These are phyloP conservation scores for Callipepla californica DNA, from an alignment of 2,113 vertebrate genomes.

Conservation along the genomic window DNA sequence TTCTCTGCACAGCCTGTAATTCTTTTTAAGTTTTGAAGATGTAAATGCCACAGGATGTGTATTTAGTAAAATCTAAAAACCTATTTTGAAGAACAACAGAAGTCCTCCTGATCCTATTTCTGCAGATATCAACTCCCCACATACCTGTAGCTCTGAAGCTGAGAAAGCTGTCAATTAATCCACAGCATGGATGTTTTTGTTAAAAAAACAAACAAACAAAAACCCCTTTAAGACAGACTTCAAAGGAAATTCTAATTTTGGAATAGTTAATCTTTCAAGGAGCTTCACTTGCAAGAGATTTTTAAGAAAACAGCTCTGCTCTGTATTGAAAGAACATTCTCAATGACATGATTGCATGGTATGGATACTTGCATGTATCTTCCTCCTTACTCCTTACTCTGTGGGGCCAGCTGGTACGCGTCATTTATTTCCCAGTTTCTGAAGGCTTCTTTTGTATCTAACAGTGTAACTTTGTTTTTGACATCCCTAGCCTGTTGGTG, in stretches of 20 bases:
- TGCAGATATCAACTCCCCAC: background rate
- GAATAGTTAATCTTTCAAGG: background rate
- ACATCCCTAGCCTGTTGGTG: background rate
- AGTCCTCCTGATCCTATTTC: background rate
- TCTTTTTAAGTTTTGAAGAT: background rate
- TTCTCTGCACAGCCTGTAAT: background rate
- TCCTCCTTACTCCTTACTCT: too few relatives aligned
- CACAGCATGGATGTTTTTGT: background rate
- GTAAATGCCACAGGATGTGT: background rate
- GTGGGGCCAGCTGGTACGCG: background rate
- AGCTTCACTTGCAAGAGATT: background rate
- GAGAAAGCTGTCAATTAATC: background rate
- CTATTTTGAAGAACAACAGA: background rate
- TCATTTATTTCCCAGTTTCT: background rate
- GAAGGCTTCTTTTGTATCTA: background rate
- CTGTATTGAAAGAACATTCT: background rate
- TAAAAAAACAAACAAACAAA: background rate
- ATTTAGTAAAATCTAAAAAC: background rate
- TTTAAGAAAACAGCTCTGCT: background rate
- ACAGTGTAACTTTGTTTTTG: background rate
- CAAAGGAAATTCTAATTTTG: background rate
- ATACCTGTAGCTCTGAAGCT: background rate
- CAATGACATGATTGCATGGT: fast-evolving
- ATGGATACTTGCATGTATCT: background rate
- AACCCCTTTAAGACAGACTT: background rate